Conservation (phyloP, 2,797 vertebrate genomes). For the Poeciliopsis presidionis region DNA sequence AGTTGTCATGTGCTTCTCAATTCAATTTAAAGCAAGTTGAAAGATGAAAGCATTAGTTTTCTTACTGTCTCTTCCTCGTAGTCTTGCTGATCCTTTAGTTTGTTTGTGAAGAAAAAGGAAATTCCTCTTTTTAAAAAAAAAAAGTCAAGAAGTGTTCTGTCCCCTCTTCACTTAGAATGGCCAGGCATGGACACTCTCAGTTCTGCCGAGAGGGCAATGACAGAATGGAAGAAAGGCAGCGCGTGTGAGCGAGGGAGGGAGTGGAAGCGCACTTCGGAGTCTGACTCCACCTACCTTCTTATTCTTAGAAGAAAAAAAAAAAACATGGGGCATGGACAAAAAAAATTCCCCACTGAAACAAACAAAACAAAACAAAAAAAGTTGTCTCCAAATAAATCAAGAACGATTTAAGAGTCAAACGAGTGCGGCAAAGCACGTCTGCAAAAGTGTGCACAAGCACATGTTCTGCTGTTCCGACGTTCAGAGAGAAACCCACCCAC, state of each 20-base stretch:
- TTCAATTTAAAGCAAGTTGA: slow-evolving; percentile 55
- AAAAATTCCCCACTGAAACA: slow-evolving; percentile 67
- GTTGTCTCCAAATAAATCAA: slow-evolving; percentile 15
- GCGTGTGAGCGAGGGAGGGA: slow-evolving; percentile 68
- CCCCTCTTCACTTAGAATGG: slow-evolving; percentile 70
- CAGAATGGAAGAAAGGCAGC: slow-evolving; percentile 81
- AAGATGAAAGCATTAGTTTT: slow-evolving; percentile 56
- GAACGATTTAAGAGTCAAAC: slow-evolving; percentile 29
- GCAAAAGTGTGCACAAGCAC: slow-evolving; percentile 69
- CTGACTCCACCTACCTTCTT: slow-evolving; percentile 80
- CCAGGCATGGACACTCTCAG: slow-evolving; percentile 79
- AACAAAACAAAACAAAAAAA: slow-evolving; percentile 45
- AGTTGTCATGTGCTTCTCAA: slow-evolving; percentile 76
- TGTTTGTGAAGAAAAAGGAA: slow-evolving; percentile 56
- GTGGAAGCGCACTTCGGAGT: slow-evolving; percentile 70
- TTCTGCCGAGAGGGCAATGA: slow-evolving; percentile 82
- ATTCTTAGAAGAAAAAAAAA: slow-evolving; percentile 58
- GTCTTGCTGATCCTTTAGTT: slow-evolving; percentile 55
- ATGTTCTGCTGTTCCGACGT: slow-evolving; percentile 64
- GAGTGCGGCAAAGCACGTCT: slow-evolving; percentile 41
- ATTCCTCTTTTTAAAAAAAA: slow-evolving; percentile 47
- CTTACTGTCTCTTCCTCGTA: slow-evolving; percentile 60
- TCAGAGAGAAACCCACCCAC: slow-evolving; percentile 56
- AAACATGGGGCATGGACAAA: slow-evolving; percentile 62
- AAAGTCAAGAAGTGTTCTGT: slow-evolving; percentile 64